Evolutionary conservation across 2,888 invertebrate species (phyloP), one percentile per base, ranked within the genome.

Genomic region (Andrena flavipes): DNA sequence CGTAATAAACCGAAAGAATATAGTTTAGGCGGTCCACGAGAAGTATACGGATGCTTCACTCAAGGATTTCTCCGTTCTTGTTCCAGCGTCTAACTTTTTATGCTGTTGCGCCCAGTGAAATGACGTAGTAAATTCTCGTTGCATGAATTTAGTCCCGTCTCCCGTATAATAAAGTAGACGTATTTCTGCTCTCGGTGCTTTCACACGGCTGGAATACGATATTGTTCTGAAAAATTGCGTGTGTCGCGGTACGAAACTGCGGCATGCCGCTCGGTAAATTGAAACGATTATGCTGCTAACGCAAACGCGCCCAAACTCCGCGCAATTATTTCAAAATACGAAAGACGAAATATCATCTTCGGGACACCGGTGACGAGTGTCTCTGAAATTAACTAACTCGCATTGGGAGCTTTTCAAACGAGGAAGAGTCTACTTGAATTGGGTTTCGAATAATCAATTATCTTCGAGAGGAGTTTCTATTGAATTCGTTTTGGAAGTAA

Each of bases 71-170:
- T 60, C 51, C 23, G 48, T 51, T 56, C 59, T 78, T 78, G 62
- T 84, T 82, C 76, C 71, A 64, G 59, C 67, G 74, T 68, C 70
- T 68, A 80, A 84, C 86, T 84, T 84, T 84, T 86, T 86, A 77
- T 72, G 73, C 73, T 35, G 67, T 69, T 80, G 73, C 49, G 65
- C 67, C 73, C 71, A 63, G 76, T 59, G 86, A 78, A 84, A 84
- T 80, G 84, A 75, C 80, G 80, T 72, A 80, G 86, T 86, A 87
- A 86, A 87, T 87, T 85, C 84, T 82, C 78, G 84, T 87, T 86
- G 77, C 79, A 77, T 70, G 84, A 86, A 86, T 86, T 80, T 84
- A 84, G 80, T 77, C 76, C 63, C 76, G 62, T 78, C 80, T 78
- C 77, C 54, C 67, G 77, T 80, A 84, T 84, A 86, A 86, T 84